Percentiles rank a stretch among this genome's conserved stretches.
Conservation (phyloP, 2,113 vertebrate genomes). For the Nematolebias whitei region DNA sequence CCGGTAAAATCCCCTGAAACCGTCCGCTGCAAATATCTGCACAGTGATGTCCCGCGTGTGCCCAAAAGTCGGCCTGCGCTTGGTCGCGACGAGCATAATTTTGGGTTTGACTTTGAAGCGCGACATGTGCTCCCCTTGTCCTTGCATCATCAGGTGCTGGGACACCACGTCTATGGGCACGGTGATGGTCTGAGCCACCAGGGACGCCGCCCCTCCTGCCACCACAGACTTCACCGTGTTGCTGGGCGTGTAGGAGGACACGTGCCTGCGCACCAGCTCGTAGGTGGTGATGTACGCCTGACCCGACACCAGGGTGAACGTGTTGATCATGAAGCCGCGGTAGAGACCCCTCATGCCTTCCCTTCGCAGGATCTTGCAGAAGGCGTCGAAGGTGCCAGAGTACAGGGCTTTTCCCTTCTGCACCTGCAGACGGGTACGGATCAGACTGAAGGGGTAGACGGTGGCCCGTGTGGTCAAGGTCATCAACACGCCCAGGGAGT, state of each 20-base stretch:
- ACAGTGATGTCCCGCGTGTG: constrained; percentile 89
- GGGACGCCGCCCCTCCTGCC: constrained; percentile 89
- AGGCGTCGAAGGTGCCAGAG: constrained; percentile 90
- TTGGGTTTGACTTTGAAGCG: constrained; percentile 84
- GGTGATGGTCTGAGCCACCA: constrained; percentile 97
- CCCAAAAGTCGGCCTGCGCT: constrained; percentile 82
- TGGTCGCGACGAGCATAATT: constrained; percentile 53
- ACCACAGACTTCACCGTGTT: constrained; percentile 93
- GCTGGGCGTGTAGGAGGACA: constrained; percentile 85
- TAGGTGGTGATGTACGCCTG: constrained; percentile 97
- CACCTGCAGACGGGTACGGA: constrained; percentile 92
- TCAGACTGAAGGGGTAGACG: constrained; percentile 93
- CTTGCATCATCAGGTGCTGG: constrained; percentile 98
- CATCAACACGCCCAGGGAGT: constrained; percentile 92
- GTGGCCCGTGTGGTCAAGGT: constrained; percentile 93
- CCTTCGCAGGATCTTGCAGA: constrained; percentile 88
- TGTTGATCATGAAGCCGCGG: constrained; percentile 94
- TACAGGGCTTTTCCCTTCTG: constrained; percentile 94
- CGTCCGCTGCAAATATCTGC: constrained; percentile 90
- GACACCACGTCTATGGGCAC: constrained; percentile 95
- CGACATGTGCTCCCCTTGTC: constrained; percentile 86
- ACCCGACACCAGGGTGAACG: constrained; percentile 91
- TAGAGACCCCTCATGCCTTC: constrained; percentile 90
- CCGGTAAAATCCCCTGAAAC: constrained; percentile 91
- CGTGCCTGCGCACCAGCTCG: constrained; percentile 90